Evolutionary conservation across 2,113 vertebrate species (phyloP).

Genomic region (Dryoscopus gambensis): DNA sequence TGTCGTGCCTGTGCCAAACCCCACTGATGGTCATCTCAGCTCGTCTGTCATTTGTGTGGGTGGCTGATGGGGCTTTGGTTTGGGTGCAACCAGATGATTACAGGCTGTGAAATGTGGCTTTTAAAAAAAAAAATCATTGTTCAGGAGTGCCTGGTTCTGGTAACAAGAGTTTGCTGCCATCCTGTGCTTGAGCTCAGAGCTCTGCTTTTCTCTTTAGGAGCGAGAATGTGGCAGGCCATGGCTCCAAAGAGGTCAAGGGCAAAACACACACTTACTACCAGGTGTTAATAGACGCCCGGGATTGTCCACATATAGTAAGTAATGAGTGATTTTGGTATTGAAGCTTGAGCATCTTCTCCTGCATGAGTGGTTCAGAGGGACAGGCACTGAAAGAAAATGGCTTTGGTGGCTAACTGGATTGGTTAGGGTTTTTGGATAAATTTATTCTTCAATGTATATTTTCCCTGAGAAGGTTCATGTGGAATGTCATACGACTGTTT

Average conservation of each 20-base stretch:
- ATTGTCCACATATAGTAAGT: conserved; percentile 97
- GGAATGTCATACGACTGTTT: background rate
- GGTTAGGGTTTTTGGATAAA: background rate
- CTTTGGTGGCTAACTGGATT: background rate
- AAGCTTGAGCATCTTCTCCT: background rate
- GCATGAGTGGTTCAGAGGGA: background rate
- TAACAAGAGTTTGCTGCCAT: background rate
- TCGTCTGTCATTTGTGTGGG: rapidly evolving
- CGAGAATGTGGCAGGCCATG: conserved; percentile 81
- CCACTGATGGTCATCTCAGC: background rate
- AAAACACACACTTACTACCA: conserved; percentile 98
- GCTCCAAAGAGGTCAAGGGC: conserved; percentile 95
- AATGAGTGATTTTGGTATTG: background rate
- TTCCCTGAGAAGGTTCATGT: background rate
- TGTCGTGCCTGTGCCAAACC: background rate
- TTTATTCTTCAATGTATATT: background rate
- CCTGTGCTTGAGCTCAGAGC: background rate
- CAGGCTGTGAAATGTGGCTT: background rate
- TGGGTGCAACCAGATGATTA: background rate
- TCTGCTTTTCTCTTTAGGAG: conserved; percentile 44
- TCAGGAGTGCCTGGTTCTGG: background rate
- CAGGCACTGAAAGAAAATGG: background rate
- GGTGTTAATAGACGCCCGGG: conserved; percentile 91
- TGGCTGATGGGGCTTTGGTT: background rate
- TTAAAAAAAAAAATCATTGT: background rate